Percentiles rank a stretch among this genome's conserved stretches.
Evolutionary conservation across 1,140 invertebrate species (phyloP).

Genomic region (Lordiphosa collinella): DNA sequence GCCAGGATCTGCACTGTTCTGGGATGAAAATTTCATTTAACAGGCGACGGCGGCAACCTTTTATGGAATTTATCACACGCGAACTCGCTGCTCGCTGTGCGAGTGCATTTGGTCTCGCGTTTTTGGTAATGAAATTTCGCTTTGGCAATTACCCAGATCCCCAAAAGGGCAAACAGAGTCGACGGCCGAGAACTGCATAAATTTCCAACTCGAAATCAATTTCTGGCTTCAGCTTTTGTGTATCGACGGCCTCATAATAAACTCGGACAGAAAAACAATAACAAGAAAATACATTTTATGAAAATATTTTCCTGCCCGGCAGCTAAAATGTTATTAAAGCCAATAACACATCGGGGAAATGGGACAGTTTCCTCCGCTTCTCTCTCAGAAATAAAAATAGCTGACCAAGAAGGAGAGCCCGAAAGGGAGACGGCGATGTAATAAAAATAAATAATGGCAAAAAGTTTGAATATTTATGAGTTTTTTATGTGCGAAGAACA

Average conservation of each 20-base stretch:
- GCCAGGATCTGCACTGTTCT: constrained; percentile 38
- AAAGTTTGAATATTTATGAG: constrained; percentile 57
- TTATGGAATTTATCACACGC: constrained; percentile 65
- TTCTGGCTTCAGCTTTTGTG: constrained; percentile 19
- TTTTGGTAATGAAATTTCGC: constrained; percentile 66
- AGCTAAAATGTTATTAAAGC: constrained; percentile 72
- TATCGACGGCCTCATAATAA: constrained; percentile 18
- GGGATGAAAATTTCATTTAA: constrained; percentile 61
- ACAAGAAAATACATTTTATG: constrained; percentile 45
- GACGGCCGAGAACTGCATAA: constrained; percentile 29
- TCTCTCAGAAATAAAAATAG: constrained; percentile 66
- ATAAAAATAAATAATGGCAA: constrained; percentile 64
- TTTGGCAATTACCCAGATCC: constrained; percentile 54
- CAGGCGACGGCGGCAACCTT: constrained; percentile 39
- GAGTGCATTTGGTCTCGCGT: constrained; percentile 17
- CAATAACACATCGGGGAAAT: constrained; percentile 50
- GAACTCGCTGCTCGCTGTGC: constrained; percentile 5
- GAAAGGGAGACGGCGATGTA: constrained; percentile 43
- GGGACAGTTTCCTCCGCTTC: constrained; percentile 40
- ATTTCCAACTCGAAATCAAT: constrained; percentile 45
- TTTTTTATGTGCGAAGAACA: constrained; percentile 37
- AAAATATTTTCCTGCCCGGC: constrained; percentile 57
- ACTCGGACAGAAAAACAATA: constrained; percentile 5
- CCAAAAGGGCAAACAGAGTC: constrained; percentile 26
- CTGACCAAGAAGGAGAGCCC: constrained; percentile 41